Base-by-base conservation (phyloP, 1,140 invertebrate genomes). In the Drosophila orena region DNA sequence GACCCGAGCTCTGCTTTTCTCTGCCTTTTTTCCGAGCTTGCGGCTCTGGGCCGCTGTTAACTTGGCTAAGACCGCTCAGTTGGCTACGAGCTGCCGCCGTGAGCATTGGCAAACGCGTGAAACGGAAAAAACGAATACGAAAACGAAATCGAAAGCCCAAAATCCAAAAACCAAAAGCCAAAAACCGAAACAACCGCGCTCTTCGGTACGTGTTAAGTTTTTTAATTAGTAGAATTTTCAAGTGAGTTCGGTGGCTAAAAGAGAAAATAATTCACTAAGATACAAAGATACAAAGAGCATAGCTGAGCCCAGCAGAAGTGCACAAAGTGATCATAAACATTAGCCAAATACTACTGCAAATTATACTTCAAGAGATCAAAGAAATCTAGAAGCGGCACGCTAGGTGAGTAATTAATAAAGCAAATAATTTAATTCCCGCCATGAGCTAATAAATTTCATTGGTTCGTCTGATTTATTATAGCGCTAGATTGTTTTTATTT, bases 81-180 rank as follows among this genome's bases (percentile, higher is more conserved):
- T 89, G 77, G 77, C 79, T 84, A 74, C 47, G 77, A 90, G 77
- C 85, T 84, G 84, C 84, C 77, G 84, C 77, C 85, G 85, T 65
- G 77, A 71, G 78, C 75, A 77, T 88, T 83, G 77, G 79, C 79
- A 53, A 84, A 74, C 79, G 84, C 85, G 79, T 72, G 57, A 62
- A 83, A 84, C 84, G 84, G 57, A 80, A 62, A 60, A 71, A 35
- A 55, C 44, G 35, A 59, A 79, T 47, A 35, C 11, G 20, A 75
- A 72, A 20, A 2, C 42, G 42, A 43, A 6, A 42, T 4, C 14
- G n/a, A n/a, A n/a, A n/a, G n/a, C n/a, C 37, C 12, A 38, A 38
- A n/a, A 40, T 42, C 38, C 4, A 42, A 42, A 42, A 47, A 17
- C 43, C 17, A 70, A 68, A 76, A 12, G 15, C 12, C 40, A 70